Base-by-base conservation (phyloP, 1,140 invertebrate genomes). In the Drosophila arizonae region DNA sequence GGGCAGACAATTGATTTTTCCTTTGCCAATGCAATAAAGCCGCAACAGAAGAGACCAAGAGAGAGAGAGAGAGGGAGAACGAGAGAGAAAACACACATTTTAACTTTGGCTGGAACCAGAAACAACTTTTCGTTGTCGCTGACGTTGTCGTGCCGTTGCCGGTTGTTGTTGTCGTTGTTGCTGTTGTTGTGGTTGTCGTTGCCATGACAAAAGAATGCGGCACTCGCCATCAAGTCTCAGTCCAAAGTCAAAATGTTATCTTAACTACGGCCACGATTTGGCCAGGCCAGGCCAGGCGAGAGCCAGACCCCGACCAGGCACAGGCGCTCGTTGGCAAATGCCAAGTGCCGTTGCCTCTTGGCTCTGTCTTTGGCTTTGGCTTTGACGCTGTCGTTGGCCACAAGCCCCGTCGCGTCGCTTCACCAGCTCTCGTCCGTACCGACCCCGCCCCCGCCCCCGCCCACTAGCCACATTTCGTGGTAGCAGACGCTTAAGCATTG, bases 201-300 rank as follows among this genome's bases (percentile, higher is more conserved):
- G 75, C 82, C 82, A 86, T 86, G 82, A 87, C 82, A 86, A 86
- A 86, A 86, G 82, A 86, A 86, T 86, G 82, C 82, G 82, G 82
- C 82, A 87, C 77, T 80, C 81, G 81, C 81, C 81, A 85, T 85
- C 81, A 71, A 77, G 81, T 84, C 81, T 79, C 81, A 73, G 81
- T 72, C 77, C 81, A 85, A 82, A 86, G 82, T 87, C 82, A 86
- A 86, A 86, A 86, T 86, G 82, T 86, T 86, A 86, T 86, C 82
- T 87, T 87, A 86, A 81, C 82, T 79, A 86, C 82, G 64, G 63
- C 82, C 82, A 87, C 82, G 81, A 86, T 79, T 86, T 86, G 78
- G 81, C 81, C 77, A 86, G 67, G 17, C 51, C 50, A 61, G 56
- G 28, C 62, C 21, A 24, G 21, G 21, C 21, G 21, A 39, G 41